Evolutionary conservation across 2,113 vertebrate genomes (phyloP), one percentile per base, ranked within the genome.

Genomic region (Rhinichthys klamathensis): DNA sequence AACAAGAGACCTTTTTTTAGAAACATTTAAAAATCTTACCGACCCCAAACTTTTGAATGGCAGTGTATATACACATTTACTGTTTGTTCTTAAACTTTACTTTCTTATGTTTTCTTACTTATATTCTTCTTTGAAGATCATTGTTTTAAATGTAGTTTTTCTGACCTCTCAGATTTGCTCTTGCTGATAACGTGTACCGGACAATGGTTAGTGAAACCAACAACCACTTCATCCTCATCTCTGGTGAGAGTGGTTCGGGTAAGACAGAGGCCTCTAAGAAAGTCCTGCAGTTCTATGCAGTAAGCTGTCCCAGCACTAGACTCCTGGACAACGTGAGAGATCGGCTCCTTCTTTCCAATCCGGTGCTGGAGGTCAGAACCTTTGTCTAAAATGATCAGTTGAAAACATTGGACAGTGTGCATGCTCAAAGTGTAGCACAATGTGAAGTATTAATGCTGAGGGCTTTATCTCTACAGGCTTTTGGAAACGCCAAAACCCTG

Each of bases 261-360:
- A 99, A 99, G 89, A 99, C 98, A 0, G 98, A 99, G 87, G 97
- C 98, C 38, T 99, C 97, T 80, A 99, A 99, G 92, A 99, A 98
- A 92, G 97, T 99, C 67, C 92, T 99, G 67, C 97, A 99, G 94
- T 99, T 97, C 87, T 97, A 97, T 0, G 98, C 98, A 0, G 94
- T 97, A 83, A 97, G 96, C 88, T 99, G 98, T 82, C 97, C 97
- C 0, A 97, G 96, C 82, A 97, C 97, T 0, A 93, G 95, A 84
- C 95, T 97, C 8, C 93, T 99, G 15, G 96, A 97, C 86, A 90
- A 93, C 0, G 96, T 97, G 88, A 95, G 97, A 0, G 98, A 99
- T 85, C 93, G 97, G 0, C 94, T 99, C 85, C 94, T 99, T 0
- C 96, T 97, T 88, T 99, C 98, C 90, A 99, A 97, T 60, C 97